Percentiles rank a stretch among this genome's conserved stretches.
These are phyloP conservation scores for Eulemur albifrons DNA, from an alignment of 2,797 vertebrate genomes.

Conservation along the genomic window DNA sequence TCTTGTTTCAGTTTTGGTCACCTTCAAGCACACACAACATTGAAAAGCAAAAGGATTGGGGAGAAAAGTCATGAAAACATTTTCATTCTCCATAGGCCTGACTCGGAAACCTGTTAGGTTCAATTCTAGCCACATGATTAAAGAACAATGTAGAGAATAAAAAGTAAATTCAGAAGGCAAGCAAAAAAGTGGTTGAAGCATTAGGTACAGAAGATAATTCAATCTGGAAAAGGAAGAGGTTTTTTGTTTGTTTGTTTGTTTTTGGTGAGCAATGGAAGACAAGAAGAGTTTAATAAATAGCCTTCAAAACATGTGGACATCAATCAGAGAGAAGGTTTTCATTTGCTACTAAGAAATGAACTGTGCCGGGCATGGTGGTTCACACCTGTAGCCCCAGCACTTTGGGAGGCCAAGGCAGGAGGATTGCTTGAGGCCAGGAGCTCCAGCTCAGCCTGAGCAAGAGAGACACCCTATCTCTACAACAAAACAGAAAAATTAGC, in stretches of 20 bases:
- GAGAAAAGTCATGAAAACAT: background rate
- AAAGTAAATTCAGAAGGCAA: slow-evolving; percentile 6
- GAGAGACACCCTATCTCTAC: background rate
- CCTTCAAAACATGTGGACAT: background rate
- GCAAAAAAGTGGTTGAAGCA: background rate
- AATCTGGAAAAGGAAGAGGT: background rate
- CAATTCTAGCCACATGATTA: background rate
- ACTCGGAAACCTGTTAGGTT: background rate
- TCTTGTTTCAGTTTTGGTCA: background rate
- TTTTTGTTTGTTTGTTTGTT: too few relatives aligned
- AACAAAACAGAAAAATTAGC: background rate
- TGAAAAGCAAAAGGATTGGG: background rate
- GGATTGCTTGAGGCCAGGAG: background rate
- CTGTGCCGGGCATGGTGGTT: background rate
- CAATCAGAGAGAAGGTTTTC: background rate
- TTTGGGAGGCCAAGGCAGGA: background rate
- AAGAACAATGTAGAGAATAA: background rate
- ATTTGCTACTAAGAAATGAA: slow-evolving; percentile 6
- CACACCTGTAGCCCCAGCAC: background rate
- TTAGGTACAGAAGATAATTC: background rate
- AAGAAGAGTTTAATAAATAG: background rate
- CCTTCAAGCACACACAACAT: background rate
- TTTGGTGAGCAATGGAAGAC: too few relatives aligned
- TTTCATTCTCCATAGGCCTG: background rate
- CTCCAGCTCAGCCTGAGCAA: background rate